Evolutionary conservation across 2,888 invertebrate species (phyloP), one percentile per base, ranked within the genome.

Genomic region (Thyatira batis): DNA sequence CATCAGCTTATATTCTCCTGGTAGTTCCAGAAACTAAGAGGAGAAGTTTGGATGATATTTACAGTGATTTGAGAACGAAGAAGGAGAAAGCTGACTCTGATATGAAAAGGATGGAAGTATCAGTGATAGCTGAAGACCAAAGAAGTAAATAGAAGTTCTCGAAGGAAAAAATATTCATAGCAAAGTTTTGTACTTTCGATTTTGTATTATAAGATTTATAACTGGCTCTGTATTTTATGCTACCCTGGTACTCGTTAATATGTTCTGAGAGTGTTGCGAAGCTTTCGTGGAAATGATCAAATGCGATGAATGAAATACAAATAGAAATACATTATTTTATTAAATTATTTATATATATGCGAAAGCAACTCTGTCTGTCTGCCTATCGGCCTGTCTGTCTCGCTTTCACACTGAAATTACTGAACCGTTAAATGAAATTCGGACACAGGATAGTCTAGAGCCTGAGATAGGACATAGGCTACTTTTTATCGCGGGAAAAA

Each of bases 11-110:
- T 55, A 75, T 82, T 0, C 51, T 79, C 30, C 39, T 85, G 3
- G 70, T 69, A 21, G 72, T 88, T 1, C 89, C 89, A 1, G 89
- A 89, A 55, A 89, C 89, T 0, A 86, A 79, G 55, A 69, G 70
- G 50, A 77, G 80, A 49, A 69, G 61, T 5, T 60, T 87, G 0
- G 76, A 79, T n/a, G 85, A 89, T 49, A 88, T 89, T 8, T 82
- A 89, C 13, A 64, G 69, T 6, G 69, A 77, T 33, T 71, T 89
- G 30, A 83, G 71, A 54, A 83, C 84, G 0, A 84, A 82, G 50
- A 86, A 84, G 48, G 85, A 87, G 50, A 84, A 66, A 43, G 53
- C 55, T 10, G 48, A 48, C 6, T 17, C 25, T 27, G 27, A 25
- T 3, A 25, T 23, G 39, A 60, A 51, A 28, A 72, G 59, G 10